Evolutionary conservation across 23 tunicate species (phyloP).

Genomic region (Ciona savignyi): DNA sequence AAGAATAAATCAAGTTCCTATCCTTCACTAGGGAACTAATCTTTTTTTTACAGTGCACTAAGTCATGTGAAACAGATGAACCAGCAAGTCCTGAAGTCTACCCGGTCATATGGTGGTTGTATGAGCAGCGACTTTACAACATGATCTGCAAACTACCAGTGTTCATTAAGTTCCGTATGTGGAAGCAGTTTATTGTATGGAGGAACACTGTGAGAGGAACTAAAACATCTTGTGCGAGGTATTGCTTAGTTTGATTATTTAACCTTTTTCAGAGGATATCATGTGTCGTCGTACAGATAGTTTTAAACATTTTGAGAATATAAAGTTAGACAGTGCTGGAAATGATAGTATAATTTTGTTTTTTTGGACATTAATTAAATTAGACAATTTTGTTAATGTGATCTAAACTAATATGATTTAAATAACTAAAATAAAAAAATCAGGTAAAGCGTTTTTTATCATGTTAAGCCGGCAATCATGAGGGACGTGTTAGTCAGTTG

Average conservation of each 20-base stretch:
- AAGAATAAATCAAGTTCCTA: too few species aligned
- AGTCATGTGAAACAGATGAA: not conserved
- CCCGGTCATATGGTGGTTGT: slow-evolving; percentile 90
- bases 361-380: not conserved
- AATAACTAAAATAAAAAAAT: not conserved
- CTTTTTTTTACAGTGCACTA: slow-evolving; percentile 32
- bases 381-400: too few species aligned
- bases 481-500: too few species aligned
- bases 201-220: slow-evolving; percentile 36
- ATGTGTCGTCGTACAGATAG: not conserved
- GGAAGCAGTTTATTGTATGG: slow-evolving; percentile 94
- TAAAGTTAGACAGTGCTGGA: not conserved
- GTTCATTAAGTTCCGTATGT: slow-evolving; percentile 66
- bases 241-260: not conserved
- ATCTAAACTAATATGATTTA: not conserved
- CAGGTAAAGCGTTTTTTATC: too few species aligned
- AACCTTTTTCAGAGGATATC: not conserved
- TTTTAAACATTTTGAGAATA: not conserved
- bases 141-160: slow-evolving; percentile 63
- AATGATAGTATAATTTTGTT: not conserved
- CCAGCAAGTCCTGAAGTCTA: slow-evolving; percentile 38
- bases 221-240: slow-evolving; percentile 39
- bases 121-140: slow-evolving; percentile 76
- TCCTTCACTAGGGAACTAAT: not conserved
- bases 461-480: too few species aligned